These are phyloP conservation scores for Eristalinus sepulchralis DNA, from an alignment of 2,888 invertebrate species.

Conservation along the genomic window DNA sequence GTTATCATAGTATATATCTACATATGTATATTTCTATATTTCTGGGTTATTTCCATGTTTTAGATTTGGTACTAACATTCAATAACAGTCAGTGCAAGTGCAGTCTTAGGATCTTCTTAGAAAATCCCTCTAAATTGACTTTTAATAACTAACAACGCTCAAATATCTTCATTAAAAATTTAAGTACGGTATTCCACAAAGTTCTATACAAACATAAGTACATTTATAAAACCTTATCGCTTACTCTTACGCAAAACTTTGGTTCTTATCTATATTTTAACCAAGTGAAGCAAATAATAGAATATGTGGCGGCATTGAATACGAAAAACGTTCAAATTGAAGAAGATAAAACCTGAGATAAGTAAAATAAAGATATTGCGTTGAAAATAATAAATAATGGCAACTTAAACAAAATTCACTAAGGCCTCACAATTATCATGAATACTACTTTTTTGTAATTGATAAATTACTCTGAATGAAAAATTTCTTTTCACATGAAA, in stretches of 20 bases:
- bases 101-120: too few species aligned
- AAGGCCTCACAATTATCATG: background rate
- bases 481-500: background rate
- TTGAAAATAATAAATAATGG: background rate
- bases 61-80: too few species aligned
- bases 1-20: too few species aligned
- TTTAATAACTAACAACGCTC: too few species aligned
- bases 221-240: background rate
- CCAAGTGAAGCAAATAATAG: background rate
- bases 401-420: background rate
- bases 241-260: background rate
- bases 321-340: background rate
- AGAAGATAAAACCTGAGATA: background rate
- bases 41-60: too few species aligned
- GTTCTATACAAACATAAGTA: background rate
- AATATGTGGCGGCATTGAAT: background rate
- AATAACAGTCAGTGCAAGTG: too few species aligned
- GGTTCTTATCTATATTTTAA: too few species aligned
- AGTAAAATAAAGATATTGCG: background rate
- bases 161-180: too few species aligned
- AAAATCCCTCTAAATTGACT: too few species aligned
- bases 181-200: too few species aligned
- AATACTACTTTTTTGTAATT: background rate
- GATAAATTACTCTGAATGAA: background rate
- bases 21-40: too few species aligned